A percentile compares a stretch with the other conserved stretches of the same genome.
Evolutionary conservation across 1,140 invertebrate species (phyloP).

Genomic region (Trialeurodes vaporariorum): DNA sequence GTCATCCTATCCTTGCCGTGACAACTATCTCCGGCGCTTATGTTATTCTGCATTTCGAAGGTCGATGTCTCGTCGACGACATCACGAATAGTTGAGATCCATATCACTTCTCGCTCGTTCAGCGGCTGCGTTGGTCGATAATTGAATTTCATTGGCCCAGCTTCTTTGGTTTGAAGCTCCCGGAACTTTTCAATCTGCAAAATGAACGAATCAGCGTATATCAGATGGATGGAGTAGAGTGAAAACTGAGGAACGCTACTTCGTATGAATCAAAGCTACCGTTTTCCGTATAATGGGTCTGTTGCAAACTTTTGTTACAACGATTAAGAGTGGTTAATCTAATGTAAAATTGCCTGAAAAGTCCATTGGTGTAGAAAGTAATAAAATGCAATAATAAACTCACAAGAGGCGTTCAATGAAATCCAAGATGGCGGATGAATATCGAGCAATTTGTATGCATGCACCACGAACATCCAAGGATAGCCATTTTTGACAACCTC

Average conservation of each 20-base stretch:
- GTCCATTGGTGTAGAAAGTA: no score
- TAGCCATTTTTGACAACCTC: no score
- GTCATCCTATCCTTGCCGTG: no score
- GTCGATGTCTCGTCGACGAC: background rate
- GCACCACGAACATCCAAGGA: no score
- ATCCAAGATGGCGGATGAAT: no score
- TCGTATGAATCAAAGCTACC: background rate
- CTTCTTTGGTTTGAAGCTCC: conserved; percentile 12
- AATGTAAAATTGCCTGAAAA: no score
- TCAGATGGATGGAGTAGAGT: background rate
- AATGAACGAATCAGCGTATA: conserved; percentile 9
- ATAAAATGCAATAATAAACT: no score
- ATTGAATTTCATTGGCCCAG: conserved; percentile 25
- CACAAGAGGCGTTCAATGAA: no score
- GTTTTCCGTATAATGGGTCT: no score
- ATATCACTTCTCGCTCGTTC: conserved; percentile 21
- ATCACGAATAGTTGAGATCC: background rate
- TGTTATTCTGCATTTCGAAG: background rate
- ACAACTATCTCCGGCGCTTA: background rate
- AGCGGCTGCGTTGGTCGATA: conserved; percentile 25
- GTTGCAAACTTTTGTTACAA: no score
- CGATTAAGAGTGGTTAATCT: no score
- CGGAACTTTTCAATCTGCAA: conserved; percentile 25
- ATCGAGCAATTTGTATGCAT: no score
- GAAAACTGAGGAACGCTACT: background rate